Percentiles rank a stretch among this genome's conserved stretches.
Evolutionary conservation across 2,888 invertebrate genomes (phyloP).

Genomic region (Andrena minutula): DNA sequence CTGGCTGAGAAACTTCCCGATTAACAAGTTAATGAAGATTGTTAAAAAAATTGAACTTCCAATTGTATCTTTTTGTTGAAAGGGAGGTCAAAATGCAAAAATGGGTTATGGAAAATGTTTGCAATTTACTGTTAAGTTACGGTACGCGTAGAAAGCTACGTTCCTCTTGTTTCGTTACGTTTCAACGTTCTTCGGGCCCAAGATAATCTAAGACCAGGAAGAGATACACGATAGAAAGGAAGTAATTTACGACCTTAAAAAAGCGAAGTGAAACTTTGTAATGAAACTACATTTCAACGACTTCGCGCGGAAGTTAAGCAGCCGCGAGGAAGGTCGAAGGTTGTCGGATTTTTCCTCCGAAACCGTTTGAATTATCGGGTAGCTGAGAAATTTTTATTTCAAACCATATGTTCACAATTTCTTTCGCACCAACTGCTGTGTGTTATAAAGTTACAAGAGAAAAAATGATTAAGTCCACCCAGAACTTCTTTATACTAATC

Average conservation of each 20-base stretch:
- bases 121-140: neutral
- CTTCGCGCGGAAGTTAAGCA: neutral
- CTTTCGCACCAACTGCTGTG: neutral
- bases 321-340: slow-evolving; percentile 9
- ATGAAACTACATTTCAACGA: slow-evolving; percentile 13
- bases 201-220: slow-evolving; percentile 36
- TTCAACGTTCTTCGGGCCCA: slow-evolving; percentile 8
- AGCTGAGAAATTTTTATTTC: neutral
- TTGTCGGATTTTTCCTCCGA: neutral
- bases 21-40: no score
- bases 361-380: neutral
- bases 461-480: neutral
- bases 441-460: neutral
- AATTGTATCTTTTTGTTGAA: neutral
- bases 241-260: slow-evolving; percentile 39
- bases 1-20: no score
- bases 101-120: slow-evolving; percentile 6
- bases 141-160: neutral
- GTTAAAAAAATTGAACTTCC: no score
- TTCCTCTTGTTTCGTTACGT: slow-evolving; percentile 16
- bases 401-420: neutral
- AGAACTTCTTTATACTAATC: neutral
- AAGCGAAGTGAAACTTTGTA: slow-evolving; percentile 11
- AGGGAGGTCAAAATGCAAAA: neutral
- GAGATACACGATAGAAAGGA: slow-evolving; percentile 31